These are phyloP conservation scores for Mythimna albipuncta DNA, from an alignment of 2,888 invertebrate genomes.

Conservation along the genomic window DNA sequence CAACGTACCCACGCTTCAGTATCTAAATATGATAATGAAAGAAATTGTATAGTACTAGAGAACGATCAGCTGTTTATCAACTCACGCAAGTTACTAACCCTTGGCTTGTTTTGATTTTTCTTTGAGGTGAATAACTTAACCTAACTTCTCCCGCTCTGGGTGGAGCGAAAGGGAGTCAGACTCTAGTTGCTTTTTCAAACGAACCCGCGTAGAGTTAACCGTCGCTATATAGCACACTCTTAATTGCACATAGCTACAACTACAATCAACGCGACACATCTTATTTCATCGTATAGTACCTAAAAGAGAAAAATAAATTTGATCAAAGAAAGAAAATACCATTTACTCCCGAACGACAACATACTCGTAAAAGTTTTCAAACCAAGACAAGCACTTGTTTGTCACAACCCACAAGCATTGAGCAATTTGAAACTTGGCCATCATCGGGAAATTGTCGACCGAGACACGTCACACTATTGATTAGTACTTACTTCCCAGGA, in stretches of 20 bases:
- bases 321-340: background rate
- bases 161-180: too few species aligned
- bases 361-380: constrained; percentile 4
- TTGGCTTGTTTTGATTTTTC: background rate
- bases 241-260: background rate
- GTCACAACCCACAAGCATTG: constrained; percentile 5
- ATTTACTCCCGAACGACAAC: background rate
- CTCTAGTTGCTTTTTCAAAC: too few species aligned
- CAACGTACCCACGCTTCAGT: background rate
- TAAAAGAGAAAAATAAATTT: background rate
- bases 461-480: constrained; percentile 43
- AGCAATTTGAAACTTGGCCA: constrained; percentile 15
- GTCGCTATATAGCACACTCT: background rate
- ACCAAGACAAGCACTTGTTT: constrained; percentile 19
- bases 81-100: constrained; percentile 36
- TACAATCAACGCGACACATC: background rate
- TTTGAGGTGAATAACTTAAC: too few species aligned
- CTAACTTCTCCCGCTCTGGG: too few species aligned
- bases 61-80: constrained; percentile 24
- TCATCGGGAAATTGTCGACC: constrained; percentile 15
- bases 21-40: constrained; percentile 16
- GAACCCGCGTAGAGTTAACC: background rate
- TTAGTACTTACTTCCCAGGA: constrained; percentile 38
- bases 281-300: background rate
- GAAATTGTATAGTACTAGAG: background rate